A percentile compares a stretch with the other conserved stretches of the same genome.
Conservation (phyloP, 2,113 vertebrate species). For the Eolophus roseicapilla region DNA sequence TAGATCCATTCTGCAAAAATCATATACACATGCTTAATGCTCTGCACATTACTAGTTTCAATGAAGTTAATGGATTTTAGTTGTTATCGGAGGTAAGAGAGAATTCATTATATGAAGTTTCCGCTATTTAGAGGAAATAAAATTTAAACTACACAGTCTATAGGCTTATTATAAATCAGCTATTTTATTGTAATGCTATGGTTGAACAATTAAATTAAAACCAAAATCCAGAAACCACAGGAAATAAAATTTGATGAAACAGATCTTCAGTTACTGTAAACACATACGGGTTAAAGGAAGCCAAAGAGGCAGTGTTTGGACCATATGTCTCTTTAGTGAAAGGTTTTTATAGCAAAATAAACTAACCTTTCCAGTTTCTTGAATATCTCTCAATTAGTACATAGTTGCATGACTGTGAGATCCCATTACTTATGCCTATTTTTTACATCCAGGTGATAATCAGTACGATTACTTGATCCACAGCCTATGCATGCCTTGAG, state of each 20-base stretch:
- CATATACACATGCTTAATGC: background rate
- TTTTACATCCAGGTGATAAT: background rate
- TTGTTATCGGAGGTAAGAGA: background rate
- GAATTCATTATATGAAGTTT: background rate
- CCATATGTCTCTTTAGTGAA: background rate
- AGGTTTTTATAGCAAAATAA: background rate
- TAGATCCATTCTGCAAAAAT: constrained; percentile 6
- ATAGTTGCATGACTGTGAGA: background rate
- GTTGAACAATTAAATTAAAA: constrained; percentile 18
- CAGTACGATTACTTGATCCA: background rate
- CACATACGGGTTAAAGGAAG: background rate
- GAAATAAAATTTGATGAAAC: background rate
- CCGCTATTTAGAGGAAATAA: background rate
- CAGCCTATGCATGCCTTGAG: background rate
- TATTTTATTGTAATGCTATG: background rate
- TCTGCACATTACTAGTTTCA: constrained; percentile 13
- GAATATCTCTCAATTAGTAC: background rate
- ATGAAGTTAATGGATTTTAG: constrained; percentile 24
- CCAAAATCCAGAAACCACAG: background rate
- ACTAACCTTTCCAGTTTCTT: background rate
- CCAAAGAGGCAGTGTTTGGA: background rate
- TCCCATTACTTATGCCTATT: background rate
- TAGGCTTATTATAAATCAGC: background rate
- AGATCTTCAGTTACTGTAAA: background rate
- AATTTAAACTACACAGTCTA: background rate